Conservation (phyloP, 2,888 invertebrate genomes). For the Eilema depressum region DNA sequence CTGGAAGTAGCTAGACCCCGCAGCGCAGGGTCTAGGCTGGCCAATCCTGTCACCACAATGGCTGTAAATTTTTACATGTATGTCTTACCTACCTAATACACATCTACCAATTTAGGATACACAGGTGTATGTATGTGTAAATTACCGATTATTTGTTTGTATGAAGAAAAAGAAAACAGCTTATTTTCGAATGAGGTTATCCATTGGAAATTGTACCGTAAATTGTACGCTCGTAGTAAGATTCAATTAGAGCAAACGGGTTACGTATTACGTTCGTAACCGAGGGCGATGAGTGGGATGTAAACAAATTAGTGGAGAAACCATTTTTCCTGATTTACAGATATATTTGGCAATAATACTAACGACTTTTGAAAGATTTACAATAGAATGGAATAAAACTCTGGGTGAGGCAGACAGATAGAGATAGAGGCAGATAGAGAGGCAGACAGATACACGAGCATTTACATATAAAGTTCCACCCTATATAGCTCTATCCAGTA, state of each 20-base stretch:
- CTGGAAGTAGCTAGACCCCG: no score
- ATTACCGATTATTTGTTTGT: background rate
- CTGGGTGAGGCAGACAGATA: no score
- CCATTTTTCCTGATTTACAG: background rate
- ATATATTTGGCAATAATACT: background rate
- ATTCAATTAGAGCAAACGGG: slow-evolving; percentile 15
- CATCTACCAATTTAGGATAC: background rate
- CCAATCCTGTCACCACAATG: no score
- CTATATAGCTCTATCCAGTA: no score
- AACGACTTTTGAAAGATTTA: background rate
- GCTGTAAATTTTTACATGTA: no score
- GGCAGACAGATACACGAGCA: no score
- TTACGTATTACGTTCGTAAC: slow-evolving; percentile 24
- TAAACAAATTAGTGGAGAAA: slow-evolving; percentile 13
- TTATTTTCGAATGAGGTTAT: slow-evolving; percentile 14
- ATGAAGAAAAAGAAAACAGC: slow-evolving; percentile 1
- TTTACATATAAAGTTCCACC: no score
- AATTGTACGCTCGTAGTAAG: slow-evolving; percentile 31
- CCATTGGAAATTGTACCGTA: slow-evolving; percentile 14
- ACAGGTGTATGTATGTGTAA: background rate
- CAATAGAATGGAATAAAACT: background rate
- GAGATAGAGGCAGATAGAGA: no score
- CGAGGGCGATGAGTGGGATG: slow-evolving; percentile 21
- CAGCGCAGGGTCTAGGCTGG: no score
- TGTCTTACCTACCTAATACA: no score